Conservation (phyloP, 2,113 vertebrate species). For the Corythoichthys haematopterus region DNA sequence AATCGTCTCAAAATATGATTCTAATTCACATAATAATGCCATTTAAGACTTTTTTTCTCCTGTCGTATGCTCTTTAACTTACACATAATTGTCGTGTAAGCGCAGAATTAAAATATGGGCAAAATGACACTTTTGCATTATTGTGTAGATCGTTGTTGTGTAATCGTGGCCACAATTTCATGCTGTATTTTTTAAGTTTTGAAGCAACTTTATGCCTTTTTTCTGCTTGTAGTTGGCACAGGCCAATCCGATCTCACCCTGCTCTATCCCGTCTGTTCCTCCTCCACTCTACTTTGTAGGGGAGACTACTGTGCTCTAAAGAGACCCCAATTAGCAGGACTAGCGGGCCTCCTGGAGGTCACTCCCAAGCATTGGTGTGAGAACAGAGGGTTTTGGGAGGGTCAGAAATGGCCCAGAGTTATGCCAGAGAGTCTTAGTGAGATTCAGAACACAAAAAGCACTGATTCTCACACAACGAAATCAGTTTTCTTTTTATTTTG, state of each 20-base stretch:
- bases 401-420: constrained; percentile 23
- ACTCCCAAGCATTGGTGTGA: constrained; percentile 51
- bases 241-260: constrained; percentile 13
- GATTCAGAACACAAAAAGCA: constrained; percentile 24
- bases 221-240: constrained; percentile 13
- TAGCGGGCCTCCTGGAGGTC: constrained; percentile 58
- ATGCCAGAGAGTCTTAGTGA: constrained; percentile 20
- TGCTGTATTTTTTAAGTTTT: background rate
- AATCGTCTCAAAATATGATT: too few species aligned
- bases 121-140: too few species aligned
- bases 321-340: constrained; percentile 66
- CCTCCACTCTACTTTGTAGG: constrained; percentile 21
- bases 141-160: too few species aligned
- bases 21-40: too few species aligned
- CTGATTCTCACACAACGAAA: constrained; percentile 21
- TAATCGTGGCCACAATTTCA: background rate
- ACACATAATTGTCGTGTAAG: too few species aligned
- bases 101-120: too few species aligned
- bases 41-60: too few species aligned
- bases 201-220: constrained; percentile 9
- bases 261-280: constrained; percentile 10
- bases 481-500: constrained; percentile 7
- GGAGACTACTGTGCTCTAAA: constrained; percentile 38
- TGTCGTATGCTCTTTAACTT: too few species aligned
- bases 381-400: constrained; percentile 35